Base-by-base conservation (phyloP, 2,113 vertebrate genomes). In the Gobiocypris rarus region DNA sequence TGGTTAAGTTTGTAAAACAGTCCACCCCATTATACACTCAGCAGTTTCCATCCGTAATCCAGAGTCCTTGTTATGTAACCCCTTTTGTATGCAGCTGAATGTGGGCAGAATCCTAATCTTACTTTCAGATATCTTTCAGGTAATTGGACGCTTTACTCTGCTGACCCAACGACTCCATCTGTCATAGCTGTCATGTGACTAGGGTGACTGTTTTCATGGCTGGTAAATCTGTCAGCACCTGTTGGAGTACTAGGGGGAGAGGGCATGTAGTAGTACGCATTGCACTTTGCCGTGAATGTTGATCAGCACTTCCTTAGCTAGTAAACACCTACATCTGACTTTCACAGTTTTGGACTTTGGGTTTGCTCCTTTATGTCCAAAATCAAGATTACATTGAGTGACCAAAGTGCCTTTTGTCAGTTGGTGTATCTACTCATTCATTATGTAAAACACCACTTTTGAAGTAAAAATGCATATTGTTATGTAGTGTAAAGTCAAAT, bases 211-310 rank as follows among this genome's bases (percentile, higher is more conserved):
- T 54, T 48, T 84, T 74, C 45, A 56, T 38, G 19, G 50, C 22
- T 71, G 19, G 24, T 84, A 85, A 86, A 85, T 81, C 63, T 76
- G 19, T 87, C 65, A 43, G 69, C 85, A 84, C 58, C 58, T 74
- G 45, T 19, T 0, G 0, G 7, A 19, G 41, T 7, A 22, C 17
- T 15, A 48, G 26, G 43, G 41, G n/a, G 34, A 2, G 7, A 65
- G 17, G 26, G 19, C 24, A 65, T 50, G 3, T 65, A 31, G 5
- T 28, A 48, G 59, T 31, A 56, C 38, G 43, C 61, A 15, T 50
- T 22, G 17, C 17, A 31, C 63, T 48, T 84, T 77, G 24, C 24
- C 22, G 1, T 38, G 22, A 67, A 67, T 52, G 43, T 50, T 70
- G 5, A 28, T 28, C 31, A 26, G 52, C 75, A 76, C 26, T 17